Evolutionary conservation across 2,113 vertebrate genomes (phyloP), one percentile per base, ranked within the genome.

Genomic region (Carassius carassius): DNA sequence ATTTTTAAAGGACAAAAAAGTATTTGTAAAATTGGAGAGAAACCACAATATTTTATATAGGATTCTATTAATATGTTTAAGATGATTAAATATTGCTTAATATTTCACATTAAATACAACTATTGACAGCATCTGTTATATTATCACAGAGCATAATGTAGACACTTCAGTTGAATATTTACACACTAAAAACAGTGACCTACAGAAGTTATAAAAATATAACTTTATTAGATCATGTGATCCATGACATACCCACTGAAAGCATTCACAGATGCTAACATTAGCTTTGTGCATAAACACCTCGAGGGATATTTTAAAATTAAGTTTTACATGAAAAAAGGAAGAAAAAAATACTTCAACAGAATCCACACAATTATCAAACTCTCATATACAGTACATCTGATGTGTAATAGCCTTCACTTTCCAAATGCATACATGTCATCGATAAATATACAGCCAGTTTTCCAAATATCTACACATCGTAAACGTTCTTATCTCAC

Each of bases 241-340:
- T 88, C 88, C 82, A 85, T 77, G 76, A 81, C 58, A 88, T 86
- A 63, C 81, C 86, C 84, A 56, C 65, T 78, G 78, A 44, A n/a
- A 89, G 84, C 82, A 91, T 88, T 89, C 89, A 91, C 88, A 90
- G 91, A 92, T 90, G 89, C 88, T 86, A 86, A 85, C 60, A 88
- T 87, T 85, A 90, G 87, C 87, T 85, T 93, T 94, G 93, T 94
- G 92, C 90, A 89, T 94, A 90, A 91, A 86, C 81, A 89, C 87
- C 81, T 90, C 76, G 88, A 89, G 79, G 77, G 86, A 92, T 88
- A 87, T 86, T 86, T 62, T 86, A 67, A 78, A 87, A 86, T 58
- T 44, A 85, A 78, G 13, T 23, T 84, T 65, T 65, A 74, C 69
- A 54, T 41, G 1, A 51, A 51, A 51, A 47, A 47, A 12, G 44